Evolutionary conservation across 2,888 invertebrate genomes (phyloP), one percentile per base, ranked within the genome.

Genomic region (Platycnemis pennipes): DNA sequence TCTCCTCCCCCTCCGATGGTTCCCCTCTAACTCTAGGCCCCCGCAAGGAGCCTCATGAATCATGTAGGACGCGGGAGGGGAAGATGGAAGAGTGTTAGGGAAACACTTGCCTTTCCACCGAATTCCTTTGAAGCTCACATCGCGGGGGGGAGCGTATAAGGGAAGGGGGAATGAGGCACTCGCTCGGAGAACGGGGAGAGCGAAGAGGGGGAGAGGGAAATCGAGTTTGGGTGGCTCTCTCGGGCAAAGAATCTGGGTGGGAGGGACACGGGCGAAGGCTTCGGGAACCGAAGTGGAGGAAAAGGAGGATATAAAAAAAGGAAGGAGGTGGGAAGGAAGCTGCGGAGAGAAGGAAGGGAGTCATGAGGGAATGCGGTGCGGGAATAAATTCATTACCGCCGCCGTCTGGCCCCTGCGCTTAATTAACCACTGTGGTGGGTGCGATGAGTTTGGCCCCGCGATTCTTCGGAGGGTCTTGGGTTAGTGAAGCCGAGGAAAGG

Each of bases 331-430:
- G 89, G 53, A 89, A 69, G 42, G 91, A 26, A 26, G 89, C 56
- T 22, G 56, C 37, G 45, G 91, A n/a, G 26, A 69, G 77, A 11
- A 31, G 19, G 87, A 45, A 3, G n/a, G 11, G 45, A 87, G 87
- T 87, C 87, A 87, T 45, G 87, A 44, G 91, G 91, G 63, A 91
- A 69, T 91, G 91, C 44, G 91, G 91, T 45, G 69, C 91, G 63
- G 56, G 91, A 91, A 91, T 91, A 91, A 91, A 91, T 91, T 91
- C 91, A 91, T 91, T 91, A 91, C 91, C 37, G 91, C 91, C 56
- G 89, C 89, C 89, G 89, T 89, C 89, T 89, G 63, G 91, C 91
- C 63, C 91, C 91, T 53, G 77, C 63, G 91, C 91, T 91, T 91
- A 91, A 91, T 91, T 91, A 91, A 91, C 91, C 91, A 31, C 91